Base-by-base conservation (phyloP, 2,888 invertebrate genomes). In the Melitaea athalia region DNA sequence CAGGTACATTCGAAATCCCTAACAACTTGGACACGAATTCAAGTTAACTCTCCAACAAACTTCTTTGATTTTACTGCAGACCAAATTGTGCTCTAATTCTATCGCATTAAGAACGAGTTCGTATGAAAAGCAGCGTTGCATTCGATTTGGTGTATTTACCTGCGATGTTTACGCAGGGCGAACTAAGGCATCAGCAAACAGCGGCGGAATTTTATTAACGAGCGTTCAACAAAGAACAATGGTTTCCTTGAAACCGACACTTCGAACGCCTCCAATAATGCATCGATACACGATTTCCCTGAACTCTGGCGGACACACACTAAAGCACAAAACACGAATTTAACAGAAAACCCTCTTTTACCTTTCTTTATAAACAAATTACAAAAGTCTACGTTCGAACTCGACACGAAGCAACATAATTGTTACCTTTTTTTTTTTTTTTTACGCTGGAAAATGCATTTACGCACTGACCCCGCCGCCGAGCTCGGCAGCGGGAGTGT, bases 1-100 rank as follows among this genome's bases (percentile, higher is more conserved):
- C 72, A 74, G 75, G 75, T 75, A 74, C 72, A 77, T 76, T 77
- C 75, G 76, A 77, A 81, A 79, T 78, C 79, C 78, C 81, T 85
- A 84, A 84, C 83, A 79, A 82, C 83, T 82, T 78, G 81, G 77
- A 85, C 86, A 86, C 84, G 85, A 86, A 81, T 83, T 83, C 78
- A 76, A 85, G 83, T 83, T 81, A 84, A 79, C 78, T 77, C 76
- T 74, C 73, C 66, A 65, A 78, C 84, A 77, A 80, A 78, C 64
- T 79, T 77, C 67, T 64, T 52, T 59, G 49, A 53, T 31, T 12
- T 5, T 10, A 4, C 50, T 43, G 24, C 62, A 59, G 43, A 24
- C 45, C 24, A 79, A 76, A 71, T 5, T 75, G 57, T 69, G 71
- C 75, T 73, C 68, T 83, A 77, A 68, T 3, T 0, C 5, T 5